Evolutionary conservation across 2,113 vertebrate species (phyloP), one percentile per base, ranked within the genome.

Genomic region (Plotosus lineatus): DNA sequence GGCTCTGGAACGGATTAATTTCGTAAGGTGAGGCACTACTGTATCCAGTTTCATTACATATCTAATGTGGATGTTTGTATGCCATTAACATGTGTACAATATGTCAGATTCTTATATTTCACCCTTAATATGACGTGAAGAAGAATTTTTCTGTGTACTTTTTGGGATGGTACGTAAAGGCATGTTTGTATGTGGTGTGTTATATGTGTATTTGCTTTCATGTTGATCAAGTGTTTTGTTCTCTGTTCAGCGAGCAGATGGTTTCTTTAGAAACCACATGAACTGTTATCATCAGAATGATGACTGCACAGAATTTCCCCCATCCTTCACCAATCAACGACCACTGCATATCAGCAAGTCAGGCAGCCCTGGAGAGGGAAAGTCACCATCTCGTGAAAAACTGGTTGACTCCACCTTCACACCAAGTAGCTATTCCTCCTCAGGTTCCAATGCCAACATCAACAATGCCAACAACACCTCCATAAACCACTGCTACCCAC

Each of bases 381-480:
- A 96, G 81, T 98, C 96, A 3, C 98, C 97, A 0, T 98, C 97
- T 77, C 96, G 98, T 1, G 96, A 99, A 90, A 98, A 98, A 87
- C 90, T 98, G 78, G 96, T 98, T 87, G 98, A 98, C 92, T 98
- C 98, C 23, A 98, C 96, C 19, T 98, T 99, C 91, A 97, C 97
- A n/a, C 97, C 97, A 82, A 98, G 96, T 90, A 98, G 96, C 83
- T 98, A 98, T 89, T 98, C 97, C 1, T 98, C 96, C 68, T 96
- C 96, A 1, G 96, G 96, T 82, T 99, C 98, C 87, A 99, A 99
- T 1, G 97, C 97, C 91, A 98, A 99, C 93, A 96, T 98, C 90
- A 98, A 99, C 93, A 99, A 99, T 0, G 98, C 98, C 92, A 99
- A 99, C 93, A 99, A 99, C 91, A 99, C 97, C 0, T 94, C 94